Conservation (phyloP, 2,797 vertebrate genomes). For the Tapirus indicus region DNA sequence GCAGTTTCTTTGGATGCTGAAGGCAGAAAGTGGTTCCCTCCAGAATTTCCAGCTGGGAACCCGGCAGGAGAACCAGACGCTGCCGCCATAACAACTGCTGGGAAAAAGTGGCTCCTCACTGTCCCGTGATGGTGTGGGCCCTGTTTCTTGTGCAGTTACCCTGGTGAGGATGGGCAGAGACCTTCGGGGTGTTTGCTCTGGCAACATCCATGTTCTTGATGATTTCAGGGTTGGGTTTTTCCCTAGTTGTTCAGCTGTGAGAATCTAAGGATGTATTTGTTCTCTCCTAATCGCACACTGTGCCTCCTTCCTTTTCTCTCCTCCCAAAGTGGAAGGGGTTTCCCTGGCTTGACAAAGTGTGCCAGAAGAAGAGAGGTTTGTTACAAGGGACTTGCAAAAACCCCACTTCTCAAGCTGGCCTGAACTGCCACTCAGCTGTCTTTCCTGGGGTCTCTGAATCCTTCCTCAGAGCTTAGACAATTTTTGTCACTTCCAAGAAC, state of each 20-base stretch:
- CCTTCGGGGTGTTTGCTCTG: neutral
- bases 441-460: constrained; percentile 14
- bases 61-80: neutral
- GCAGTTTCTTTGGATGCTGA: neutral
- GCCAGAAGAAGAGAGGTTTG: neutral
- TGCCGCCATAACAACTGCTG: neutral
- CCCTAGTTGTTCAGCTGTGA: neutral
- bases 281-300: neutral
- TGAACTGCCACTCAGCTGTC: neutral
- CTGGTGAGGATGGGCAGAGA: neutral
- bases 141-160: neutral
- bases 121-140: accelerated
- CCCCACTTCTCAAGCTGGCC: neutral
- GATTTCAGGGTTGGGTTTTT: neutral
- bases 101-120: neutral
- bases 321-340: neutral
- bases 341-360: neutral
- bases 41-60: neutral
- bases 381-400: neutral
- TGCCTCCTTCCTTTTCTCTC: neutral
- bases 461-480: neutral
- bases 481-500: constrained; percentile 29
- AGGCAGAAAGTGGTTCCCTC: neutral
- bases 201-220: neutral
- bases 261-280: neutral